phyloP scores from a whole-genome alignment of 2,888 invertebrate genomes.

The Gastrophysa polygoni region DNA sequence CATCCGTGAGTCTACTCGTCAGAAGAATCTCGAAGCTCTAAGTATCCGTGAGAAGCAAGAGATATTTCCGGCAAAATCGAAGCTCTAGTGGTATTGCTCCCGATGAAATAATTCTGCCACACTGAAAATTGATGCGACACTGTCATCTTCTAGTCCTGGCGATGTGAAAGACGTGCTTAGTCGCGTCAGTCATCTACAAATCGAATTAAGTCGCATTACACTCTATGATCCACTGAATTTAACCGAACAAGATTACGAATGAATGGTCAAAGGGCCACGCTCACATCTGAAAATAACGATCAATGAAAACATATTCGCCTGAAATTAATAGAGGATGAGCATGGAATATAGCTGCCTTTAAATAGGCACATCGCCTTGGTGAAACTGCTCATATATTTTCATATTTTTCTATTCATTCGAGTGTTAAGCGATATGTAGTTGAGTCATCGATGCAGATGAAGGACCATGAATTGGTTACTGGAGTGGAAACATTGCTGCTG shows the following conservation, averaged over 20 bases:
- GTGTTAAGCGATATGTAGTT: no score
- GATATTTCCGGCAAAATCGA: no score
- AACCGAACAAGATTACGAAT: constrained; percentile 18
- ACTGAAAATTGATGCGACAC: no score
- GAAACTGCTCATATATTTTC: not conserved
- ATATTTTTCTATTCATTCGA: not conserved
- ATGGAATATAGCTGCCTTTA: not conserved
- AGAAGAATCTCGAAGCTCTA: no score
- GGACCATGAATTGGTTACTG: no score
- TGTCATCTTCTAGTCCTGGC: not conserved
- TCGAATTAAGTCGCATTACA: constrained; percentile 14
- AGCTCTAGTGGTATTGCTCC: no score
- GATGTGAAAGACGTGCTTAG: not conserved
- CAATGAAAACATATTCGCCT: not conserved
- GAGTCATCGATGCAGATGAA: no score
- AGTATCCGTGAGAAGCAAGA: no score
- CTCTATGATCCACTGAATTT: constrained; percentile 19
- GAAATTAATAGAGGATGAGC: not conserved
- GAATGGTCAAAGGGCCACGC: constrained; percentile 21
- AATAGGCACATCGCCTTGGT: not conserved
- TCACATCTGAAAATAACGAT: not conserved
- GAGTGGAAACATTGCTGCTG: no score
- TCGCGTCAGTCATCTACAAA: not conserved
- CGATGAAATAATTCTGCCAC: no score
- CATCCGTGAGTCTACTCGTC: no score